A percentile compares a stretch with the other conserved stretches of the same genome.
phyloP scores from a whole-genome alignment of 2,888 invertebrate species.

The Xestia sexstrigata region DNA sequence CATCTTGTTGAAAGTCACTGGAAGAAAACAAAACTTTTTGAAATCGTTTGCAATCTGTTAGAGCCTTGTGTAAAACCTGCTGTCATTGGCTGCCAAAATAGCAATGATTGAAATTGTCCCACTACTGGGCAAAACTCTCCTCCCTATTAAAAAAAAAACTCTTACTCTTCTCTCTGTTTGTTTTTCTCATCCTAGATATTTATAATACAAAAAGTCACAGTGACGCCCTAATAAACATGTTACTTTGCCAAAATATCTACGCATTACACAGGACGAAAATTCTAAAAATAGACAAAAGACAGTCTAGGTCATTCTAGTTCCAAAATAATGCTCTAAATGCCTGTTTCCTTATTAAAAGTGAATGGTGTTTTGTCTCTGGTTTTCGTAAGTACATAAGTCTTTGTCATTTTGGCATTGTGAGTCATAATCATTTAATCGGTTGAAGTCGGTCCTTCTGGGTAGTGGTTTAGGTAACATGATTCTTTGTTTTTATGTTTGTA shows the following conservation, averaged over 20 bases:
- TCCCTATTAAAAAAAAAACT: no score
- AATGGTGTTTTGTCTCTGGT: neutral
- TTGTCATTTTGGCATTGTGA: slow-evolving; percentile 19
- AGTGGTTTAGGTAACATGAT: neutral
- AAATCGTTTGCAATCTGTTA: neutral
- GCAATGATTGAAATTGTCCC: neutral
- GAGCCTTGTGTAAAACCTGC: neutral
- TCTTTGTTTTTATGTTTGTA: neutral
- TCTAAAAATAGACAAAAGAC: slow-evolving; percentile 8
- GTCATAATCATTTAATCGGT: slow-evolving; percentile 13
- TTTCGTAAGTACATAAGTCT: neutral
- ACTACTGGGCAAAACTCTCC: no score
- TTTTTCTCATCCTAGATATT: neutral
- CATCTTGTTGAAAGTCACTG: neutral
- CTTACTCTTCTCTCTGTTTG: neutral
- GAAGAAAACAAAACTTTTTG: neutral
- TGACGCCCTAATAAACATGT: neutral
- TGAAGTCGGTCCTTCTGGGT: neutral
- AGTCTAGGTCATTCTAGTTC: slow-evolving; percentile 30
- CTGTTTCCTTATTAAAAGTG: slow-evolving; percentile 45
- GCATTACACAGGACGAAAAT: neutral
- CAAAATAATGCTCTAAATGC: slow-evolving; percentile 7
- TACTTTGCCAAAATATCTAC: neutral
- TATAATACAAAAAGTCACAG: neutral
- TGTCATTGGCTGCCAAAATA: neutral